Base-by-base conservation (phyloP, 2,113 vertebrate genomes). In the Campylorhamphus procurvoides region DNA sequence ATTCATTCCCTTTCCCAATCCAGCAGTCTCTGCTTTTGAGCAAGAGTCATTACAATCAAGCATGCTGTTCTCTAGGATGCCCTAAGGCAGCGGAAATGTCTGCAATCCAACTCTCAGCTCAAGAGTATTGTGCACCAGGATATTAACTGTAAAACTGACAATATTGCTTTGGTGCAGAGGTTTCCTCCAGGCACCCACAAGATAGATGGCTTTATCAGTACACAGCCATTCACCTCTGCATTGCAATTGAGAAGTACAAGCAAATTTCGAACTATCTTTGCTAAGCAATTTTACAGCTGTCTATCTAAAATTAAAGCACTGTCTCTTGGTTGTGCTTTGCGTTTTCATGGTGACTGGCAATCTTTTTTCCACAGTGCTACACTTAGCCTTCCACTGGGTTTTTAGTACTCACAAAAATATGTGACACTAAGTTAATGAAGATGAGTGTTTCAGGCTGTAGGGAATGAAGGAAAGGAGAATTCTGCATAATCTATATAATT, bases 141-240 rank as follows among this genome's bases (percentile, higher is more conserved):
- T 93, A 87, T 91, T 89, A 94, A 83, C 87, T 85, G 77, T 71
- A 90, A 81, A 87, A 86, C 14, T 62, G 77, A 68, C 84, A 74
- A 78, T 94, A 84, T 95, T 95, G 94, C 89, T 89, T 71, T 84
- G 79, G 84, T 87, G 91, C 87, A 81, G 64, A 89, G 58, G 22
- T 79, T 89, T 85, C 80, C 87, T 97, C 79, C 71, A 91, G 92
- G 86, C 91, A 91, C 58, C 46, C 64, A 84, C 63, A 90, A 94
- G 89, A 95, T 85, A 96, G 92, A 94, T 94, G 90, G 92, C 75
- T 96, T 86, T 93, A 93, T 97, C 95, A 88, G 83, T 53, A 49
- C 71, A 82, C 58, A 96, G 72, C 89, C 87, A 53, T 96, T 96
- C 93, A 96, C 80, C 86, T 84, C 84, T 92, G 66, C 78, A 42